Evolutionary conservation across 2,113 vertebrate genomes (phyloP), one percentile per base, ranked within the genome.

Genomic region (Emydura subglobosa): DNA sequence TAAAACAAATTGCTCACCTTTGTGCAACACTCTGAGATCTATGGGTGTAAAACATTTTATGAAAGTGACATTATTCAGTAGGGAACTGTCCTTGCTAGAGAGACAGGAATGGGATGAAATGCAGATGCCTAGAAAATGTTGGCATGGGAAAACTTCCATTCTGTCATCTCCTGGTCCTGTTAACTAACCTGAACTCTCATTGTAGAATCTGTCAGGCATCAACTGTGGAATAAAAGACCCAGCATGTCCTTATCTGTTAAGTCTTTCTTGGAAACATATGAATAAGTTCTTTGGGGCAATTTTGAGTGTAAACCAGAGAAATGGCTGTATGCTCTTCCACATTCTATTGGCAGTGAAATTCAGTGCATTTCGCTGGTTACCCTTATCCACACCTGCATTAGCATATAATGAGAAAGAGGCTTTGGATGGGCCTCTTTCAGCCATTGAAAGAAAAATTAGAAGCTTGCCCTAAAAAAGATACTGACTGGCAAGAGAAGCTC

Each of bases 331-430:
- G 24, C 57, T 68, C 65, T 86, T 86, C 24, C 19, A 22, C 68
- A 21, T 42, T 81, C n/a, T 31, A 29, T 42, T 65, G 72, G 47
- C 80, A 78, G n/a, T 6, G 6, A 3, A 53, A 51, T 47, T 87
- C 49, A 54, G n/a, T 78, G 34, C 9, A 24, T 44, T 54, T 1
- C 3, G 51, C 4, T 53, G 2, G n/a, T 59, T 79, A 0, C 3
- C 51, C 19, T n/a, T 50, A 5, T 34, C 76, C 11, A 4, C 12
- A 4, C 39, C 42, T 1, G 0, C 34, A 51, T 5, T 11, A 61
- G 44, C 17, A 5, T 9, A 0, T 19, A 34, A 5, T 59, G 14
- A n/a, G 47, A 87, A 24, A 51, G 50, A 34, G 44, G 27, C 29
- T 83, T 39, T 86, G 79, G 44, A 34, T 65, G 79, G 44, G 51